Base-by-base conservation (phyloP, 2,888 invertebrate genomes). In the Pinctada fucata region DNA sequence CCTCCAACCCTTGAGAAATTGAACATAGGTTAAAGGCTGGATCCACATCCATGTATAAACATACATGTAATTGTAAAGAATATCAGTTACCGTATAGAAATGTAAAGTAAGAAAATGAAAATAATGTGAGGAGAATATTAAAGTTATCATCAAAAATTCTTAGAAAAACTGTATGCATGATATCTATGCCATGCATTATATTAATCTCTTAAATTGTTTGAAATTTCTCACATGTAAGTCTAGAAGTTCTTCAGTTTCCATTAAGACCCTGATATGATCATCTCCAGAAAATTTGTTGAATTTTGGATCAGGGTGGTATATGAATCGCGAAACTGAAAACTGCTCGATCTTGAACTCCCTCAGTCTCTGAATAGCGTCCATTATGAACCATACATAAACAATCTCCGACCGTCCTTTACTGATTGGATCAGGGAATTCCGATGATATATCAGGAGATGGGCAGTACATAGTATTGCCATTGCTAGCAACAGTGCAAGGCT, bases 331-430 rank as follows among this genome's bases (percentile, higher is more conserved):
- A 6, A 88, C 74, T 3, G 79, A 13, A 2, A 82, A 82, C 6
- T 85, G 71, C 3, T 49, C 67, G 0, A 64, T 63, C 0, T 79
- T 79, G n/a, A 84, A 68, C 3, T 85, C 79, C 4, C 78, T 70
- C 31, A 90, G 81, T 0, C 82, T 76, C 8, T 81, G 79, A 3
- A 92, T 92, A 0, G 90, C 91, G 78, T 93, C 93, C 92, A 92
- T 91, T 3, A 84, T 51, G 75, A 92, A 91, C 66, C 75, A 68
- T 10, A 80, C 63, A 45, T 45, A 74, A 10, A 71, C 66, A 13
- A 72, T 49, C 31, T 78, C 58, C 2, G 75, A 69, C 4, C 49
- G 49, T 3, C 52, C 49, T 48, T 71, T 63, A 3, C 47, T 51
- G 10, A 75, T 64, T 2, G 83, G 76, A 4, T 77, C 78, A 10